Conservation (phyloP, 1,140 invertebrate genomes). For the Rhopalosiphum maidis region DNA sequence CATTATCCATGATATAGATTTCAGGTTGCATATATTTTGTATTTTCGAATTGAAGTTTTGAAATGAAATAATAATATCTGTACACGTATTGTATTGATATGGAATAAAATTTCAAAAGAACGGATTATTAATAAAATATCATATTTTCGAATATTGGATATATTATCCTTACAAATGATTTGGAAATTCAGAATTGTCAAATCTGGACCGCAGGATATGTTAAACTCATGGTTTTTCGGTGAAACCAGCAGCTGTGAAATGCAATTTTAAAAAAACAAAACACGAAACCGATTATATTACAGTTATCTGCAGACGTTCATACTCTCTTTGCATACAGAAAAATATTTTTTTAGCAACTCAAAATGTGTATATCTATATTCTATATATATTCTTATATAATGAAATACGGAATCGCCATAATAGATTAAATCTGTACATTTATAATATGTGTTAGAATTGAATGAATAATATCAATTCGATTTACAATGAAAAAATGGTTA, state of each 20-base stretch:
- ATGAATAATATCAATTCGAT: background rate
- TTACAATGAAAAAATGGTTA: background rate
- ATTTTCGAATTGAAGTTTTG: background rate
- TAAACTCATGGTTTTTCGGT: background rate
- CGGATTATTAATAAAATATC: background rate
- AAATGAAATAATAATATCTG: background rate
- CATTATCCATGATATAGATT: background rate
- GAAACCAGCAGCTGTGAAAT: background rate
- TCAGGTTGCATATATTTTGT: background rate
- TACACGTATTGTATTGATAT: background rate
- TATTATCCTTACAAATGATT: background rate
- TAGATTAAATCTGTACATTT: background rate
- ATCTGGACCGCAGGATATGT: background rate
- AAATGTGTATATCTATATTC: background rate
- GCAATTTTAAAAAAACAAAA: slow-evolving; percentile 18
- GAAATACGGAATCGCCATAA: background rate
- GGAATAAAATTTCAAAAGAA: background rate
- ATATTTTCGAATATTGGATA: background rate
- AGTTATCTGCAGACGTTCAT: background rate
- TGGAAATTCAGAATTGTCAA: background rate
- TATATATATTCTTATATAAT: background rate
- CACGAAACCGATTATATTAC: background rate
- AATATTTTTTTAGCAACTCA: background rate
- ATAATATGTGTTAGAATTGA: background rate
- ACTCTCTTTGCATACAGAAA: background rate